Conservation (phyloP, 2,888 invertebrate genomes). For the Chorisops tibialis region DNA sequence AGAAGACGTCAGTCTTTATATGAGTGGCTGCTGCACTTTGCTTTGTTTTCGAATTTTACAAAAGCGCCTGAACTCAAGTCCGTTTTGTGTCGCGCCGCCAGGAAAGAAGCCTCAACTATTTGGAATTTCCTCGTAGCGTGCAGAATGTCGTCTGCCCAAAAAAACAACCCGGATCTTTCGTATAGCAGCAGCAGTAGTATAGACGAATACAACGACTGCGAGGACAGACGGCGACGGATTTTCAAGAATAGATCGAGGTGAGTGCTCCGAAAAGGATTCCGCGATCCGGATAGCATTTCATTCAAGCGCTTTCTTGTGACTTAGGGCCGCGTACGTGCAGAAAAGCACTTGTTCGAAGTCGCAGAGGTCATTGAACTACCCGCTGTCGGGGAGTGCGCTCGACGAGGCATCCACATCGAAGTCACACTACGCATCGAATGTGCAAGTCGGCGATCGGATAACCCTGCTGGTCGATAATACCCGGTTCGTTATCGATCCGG, state of each 20-base stretch:
- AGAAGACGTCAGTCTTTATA: no score
- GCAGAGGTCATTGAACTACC: constrained; percentile 22
- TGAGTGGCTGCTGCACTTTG: no score
- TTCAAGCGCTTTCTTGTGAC: background rate
- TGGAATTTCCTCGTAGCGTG: constrained; percentile 17
- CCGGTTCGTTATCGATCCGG: constrained; percentile 88
- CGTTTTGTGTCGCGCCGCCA: no score
- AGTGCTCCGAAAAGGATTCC: constrained; percentile 26
- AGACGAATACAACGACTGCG: constrained; percentile 75
- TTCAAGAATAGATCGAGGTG: constrained; percentile 70
- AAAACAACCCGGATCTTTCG: background rate
- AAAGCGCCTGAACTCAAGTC: no score
- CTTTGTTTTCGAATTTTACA: no score
- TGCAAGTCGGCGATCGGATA: constrained; percentile 62
- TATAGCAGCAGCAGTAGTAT: constrained; percentile 73
- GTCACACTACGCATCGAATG: background rate
- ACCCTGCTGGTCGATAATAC: constrained; percentile 97
- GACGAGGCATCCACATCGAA: constrained; percentile 13
- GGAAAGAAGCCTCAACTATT: background rate
- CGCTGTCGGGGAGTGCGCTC: constrained; percentile 2
- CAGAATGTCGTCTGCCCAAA: constrained; percentile 20
- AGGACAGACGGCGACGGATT: constrained; percentile 64
- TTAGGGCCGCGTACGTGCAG: background rate
- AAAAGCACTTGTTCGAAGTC: constrained; percentile 8
- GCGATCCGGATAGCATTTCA: no score